These are phyloP conservation scores for Rhegmatorhina hoffmannsi DNA, from an alignment of 2,113 vertebrate genomes.

Conservation along the genomic window DNA sequence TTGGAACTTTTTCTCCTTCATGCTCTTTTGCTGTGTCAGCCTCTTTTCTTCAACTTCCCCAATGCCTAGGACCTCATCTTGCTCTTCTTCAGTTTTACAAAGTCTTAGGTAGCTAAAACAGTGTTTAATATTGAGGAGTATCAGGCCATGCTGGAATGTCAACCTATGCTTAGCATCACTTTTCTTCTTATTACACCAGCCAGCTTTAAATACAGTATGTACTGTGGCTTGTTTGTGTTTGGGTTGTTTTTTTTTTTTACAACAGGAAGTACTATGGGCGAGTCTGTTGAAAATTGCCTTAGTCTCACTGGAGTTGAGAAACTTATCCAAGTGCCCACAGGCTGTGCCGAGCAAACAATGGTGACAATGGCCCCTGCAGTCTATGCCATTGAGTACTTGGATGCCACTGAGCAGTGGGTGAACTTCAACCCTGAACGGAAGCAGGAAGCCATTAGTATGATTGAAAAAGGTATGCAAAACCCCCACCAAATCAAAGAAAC, in stretches of 20 bases:
- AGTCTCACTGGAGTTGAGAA: conserved; percentile 60
- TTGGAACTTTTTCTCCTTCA: not conserved
- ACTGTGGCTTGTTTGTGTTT: not conserved
- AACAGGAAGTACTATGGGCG: conserved; percentile 40
- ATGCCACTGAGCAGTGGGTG: conserved; percentile 73
- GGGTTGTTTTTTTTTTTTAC: not conserved
- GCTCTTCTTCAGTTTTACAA: not conserved
- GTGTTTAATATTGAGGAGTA: not conserved
- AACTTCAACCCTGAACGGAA: conserved; percentile 64
- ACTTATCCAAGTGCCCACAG: conserved; percentile 71
- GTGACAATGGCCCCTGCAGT: conserved; percentile 71
- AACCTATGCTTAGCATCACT: not conserved
- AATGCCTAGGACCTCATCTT: not conserved
- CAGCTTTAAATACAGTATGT: not conserved
- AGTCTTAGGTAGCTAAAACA: not conserved
- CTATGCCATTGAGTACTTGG: conserved; percentile 78
- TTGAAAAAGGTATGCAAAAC: conserved; percentile 67
- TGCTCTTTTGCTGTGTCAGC: not conserved
- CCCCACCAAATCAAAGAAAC: not conserved
- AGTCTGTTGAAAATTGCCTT: conserved; percentile 69
- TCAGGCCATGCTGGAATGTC: not conserved
- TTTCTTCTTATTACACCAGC: not conserved
- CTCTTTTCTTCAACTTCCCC: not conserved
- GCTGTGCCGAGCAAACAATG: conserved; percentile 84
- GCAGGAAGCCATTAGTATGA: conserved; percentile 67